Base-by-base conservation (phyloP, 2,113 vertebrate species). In the Microtus oregoni region DNA sequence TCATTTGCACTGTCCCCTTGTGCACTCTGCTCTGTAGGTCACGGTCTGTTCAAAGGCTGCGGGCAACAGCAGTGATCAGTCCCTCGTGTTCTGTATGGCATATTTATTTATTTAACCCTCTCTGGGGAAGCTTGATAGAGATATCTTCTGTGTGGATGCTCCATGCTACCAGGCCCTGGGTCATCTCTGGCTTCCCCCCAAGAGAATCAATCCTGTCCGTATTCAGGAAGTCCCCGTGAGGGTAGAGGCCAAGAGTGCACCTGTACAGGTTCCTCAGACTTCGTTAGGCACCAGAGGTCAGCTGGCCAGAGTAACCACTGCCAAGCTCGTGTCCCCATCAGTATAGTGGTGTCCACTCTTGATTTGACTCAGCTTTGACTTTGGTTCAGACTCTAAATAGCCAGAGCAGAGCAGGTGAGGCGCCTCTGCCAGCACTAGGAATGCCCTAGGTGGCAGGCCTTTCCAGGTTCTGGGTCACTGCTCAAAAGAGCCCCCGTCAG, bases 71-170 rank as follows among this genome's bases (percentile, higher is more conserved):
- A 0, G 67, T 0, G 0, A 10, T 26, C 4, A 11, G 58, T 20
- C 79, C 58, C 65, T 41, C 76, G 0, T 47, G 20, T 44, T 14
- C 58, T 41, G 8, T 7, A 2, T 20, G 26, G 77, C 10, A 3
- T 89, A 86, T 94, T 97, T 97, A 96, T 95, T 97, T 95, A 95
- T 94, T 95, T 88, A 90, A 89, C 50, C 55, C 7, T 67, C n/a
- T 26, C 30, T 3, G 70, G 44, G 78, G 63, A n/a, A 35, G 8
- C 13, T 2, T n/a, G 58, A 55, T 17, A 17, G 93, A 61, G 44
- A 15, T 10, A 0, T 11, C 3, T 5, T 68, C 58, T 3, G 0
- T 17, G 26, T 1, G 32, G 55, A 41, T 83, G 35, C 11, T 47
- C 52, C 10, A 0, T 6, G 35, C 3, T 19, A 35, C 52, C 44